Evolutionary conservation across 2,113 vertebrate genomes (phyloP).

Genomic region (Ammodytes marinus): DNA sequence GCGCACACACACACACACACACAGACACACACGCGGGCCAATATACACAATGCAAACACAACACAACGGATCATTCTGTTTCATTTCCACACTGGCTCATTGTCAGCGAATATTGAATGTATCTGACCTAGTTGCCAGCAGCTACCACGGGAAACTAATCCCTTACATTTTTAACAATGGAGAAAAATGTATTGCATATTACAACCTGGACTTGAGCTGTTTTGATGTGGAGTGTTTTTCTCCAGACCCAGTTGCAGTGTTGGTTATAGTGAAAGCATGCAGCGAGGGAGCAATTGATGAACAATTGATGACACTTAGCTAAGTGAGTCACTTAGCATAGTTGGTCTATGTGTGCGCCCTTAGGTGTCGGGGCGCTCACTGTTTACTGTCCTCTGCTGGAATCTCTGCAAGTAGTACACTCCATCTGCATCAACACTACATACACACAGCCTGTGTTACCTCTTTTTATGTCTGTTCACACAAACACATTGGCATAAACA

Average conservation of each 20-base stretch:
- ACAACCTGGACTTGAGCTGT: slow-evolving; percentile 7
- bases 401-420: background rate
- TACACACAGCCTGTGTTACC: background rate
- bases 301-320: slow-evolving; percentile 49
- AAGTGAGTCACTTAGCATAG: slow-evolving; percentile 54
- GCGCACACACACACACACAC: background rate
- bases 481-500: slow-evolving; percentile 11
- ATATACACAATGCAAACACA: slow-evolving; percentile 11
- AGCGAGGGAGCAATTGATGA: slow-evolving; percentile 36
- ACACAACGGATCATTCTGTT: slow-evolving; percentile 29
- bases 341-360: slow-evolving; percentile 21
- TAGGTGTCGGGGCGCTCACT: background rate
- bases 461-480: background rate
- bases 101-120: slow-evolving; percentile 54
- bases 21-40: too few relatives aligned
- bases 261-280: slow-evolving; percentile 11
- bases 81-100: slow-evolving; percentile 51
- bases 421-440: slow-evolving; percentile 14
- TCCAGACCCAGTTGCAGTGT: slow-evolving; percentile 40
- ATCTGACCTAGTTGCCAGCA: slow-evolving; percentile 70
- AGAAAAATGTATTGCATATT: slow-evolving; percentile 53
- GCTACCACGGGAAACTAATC: slow-evolving; percentile 56
- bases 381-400: slow-evolving; percentile 13
- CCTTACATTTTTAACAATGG: slow-evolving; percentile 69
- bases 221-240: slow-evolving; percentile 50